Evolutionary conservation across 1,140 invertebrate species (phyloP).

Genomic region (Luehdorfia chinensis): DNA sequence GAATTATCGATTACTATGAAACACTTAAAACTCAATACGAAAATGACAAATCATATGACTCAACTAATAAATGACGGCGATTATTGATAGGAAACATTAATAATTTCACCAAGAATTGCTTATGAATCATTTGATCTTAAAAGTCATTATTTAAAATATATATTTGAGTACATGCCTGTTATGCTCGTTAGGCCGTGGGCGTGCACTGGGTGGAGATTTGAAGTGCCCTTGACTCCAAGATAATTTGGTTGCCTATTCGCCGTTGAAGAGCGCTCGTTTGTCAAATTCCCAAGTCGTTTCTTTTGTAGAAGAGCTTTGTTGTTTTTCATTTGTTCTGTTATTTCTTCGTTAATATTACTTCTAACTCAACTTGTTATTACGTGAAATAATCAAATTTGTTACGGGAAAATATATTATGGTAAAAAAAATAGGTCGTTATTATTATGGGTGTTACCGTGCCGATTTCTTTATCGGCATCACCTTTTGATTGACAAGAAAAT

Average conservation of each 20-base stretch:
- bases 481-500: too few species aligned
- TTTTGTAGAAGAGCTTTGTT: background rate
- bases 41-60: too few species aligned
- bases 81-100: constrained; percentile 5
- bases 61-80: constrained; percentile 6
- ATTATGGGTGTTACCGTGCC: too few species aligned
- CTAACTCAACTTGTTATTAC: too few species aligned
- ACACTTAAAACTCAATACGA: too few species aligned
- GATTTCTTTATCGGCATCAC: too few species aligned
- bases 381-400: too few species aligned
- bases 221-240: constrained; percentile 22
- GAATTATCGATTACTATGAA: too few species aligned
- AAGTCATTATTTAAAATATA: constrained; percentile 13
- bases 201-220: constrained; percentile 22
- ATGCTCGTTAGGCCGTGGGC: constrained; percentile 13
- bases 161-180: background rate
- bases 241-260: constrained; percentile 27
- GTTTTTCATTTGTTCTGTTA: background rate
- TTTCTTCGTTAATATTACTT: background rate
- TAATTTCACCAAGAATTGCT: constrained; percentile 3
- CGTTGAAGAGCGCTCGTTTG: constrained; percentile 10
- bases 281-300: constrained; percentile 5
- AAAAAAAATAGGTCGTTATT: too few species aligned
- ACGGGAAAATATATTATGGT: too few species aligned
- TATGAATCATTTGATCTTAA: constrained; percentile 6